Conservation (phyloP, 2,797 vertebrate genomes). For the Coluber constrictor region DNA sequence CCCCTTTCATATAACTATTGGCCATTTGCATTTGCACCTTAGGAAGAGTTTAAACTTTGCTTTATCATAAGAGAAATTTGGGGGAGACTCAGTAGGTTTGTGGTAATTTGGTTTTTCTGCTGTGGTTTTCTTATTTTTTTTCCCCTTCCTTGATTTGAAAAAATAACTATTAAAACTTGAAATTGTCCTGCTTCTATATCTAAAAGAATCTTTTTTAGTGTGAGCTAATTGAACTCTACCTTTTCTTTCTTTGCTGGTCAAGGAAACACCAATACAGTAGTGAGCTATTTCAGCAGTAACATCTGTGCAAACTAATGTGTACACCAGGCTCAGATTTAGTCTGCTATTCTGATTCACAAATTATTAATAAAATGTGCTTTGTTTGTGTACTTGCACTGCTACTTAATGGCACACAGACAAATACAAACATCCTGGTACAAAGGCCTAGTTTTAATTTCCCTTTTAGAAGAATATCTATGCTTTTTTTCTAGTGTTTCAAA, state of each 20-base stretch:
- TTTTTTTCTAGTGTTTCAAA: conserved; percentile 17
- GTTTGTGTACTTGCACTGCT: neutral
- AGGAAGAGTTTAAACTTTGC: neutral
- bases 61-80: neutral
- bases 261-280: conserved; percentile 39
- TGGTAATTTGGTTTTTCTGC: conserved; percentile 9
- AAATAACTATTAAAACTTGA: neutral
- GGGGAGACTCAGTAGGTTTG: neutral
- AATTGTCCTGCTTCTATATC: neutral
- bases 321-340: conserved; percentile 51
- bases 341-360: conserved; percentile 36
- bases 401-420: neutral
- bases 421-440: conserved; percentile 14
- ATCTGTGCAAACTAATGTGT: conserved; percentile 46
- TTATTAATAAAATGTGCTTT: neutral
- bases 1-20: neutral
- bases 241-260: conserved; percentile 63
- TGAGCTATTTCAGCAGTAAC: conserved; percentile 51
- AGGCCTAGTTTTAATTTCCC: conserved; percentile 32
- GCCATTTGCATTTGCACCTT: neutral
- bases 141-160: neutral
- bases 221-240: conserved; percentile 55
- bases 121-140: neutral
- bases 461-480: conserved; percentile 33
- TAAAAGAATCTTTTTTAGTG: conserved; percentile 46